Evolutionary conservation across 1,140 invertebrate species (phyloP).

Genomic region (Drosophila arawakana): DNA sequence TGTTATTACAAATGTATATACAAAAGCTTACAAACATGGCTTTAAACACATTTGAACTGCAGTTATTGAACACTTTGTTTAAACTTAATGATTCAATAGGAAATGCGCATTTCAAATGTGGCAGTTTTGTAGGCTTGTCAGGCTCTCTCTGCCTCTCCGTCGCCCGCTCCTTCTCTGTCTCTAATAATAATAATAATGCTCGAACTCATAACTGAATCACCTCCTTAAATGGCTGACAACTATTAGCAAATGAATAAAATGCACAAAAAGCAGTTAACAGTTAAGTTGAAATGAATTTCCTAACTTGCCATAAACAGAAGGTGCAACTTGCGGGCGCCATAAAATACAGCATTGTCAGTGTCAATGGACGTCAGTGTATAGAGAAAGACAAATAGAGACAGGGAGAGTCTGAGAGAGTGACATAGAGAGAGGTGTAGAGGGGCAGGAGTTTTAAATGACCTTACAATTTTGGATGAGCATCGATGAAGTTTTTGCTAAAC

Average conservation of each 20-base stretch:
- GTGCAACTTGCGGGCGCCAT: constrained; percentile 30
- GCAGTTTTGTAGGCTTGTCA: constrained; percentile 54
- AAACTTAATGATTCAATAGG: constrained; percentile 14
- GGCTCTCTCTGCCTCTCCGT: background rate
- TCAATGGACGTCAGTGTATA: constrained; percentile 35
- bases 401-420: background rate
- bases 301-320: constrained; percentile 36
- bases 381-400: background rate
- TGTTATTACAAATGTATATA: background rate
- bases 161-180: too few species aligned
- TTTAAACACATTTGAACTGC: background rate
- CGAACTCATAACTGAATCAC: constrained; percentile 33
- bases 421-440: background rate
- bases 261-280: constrained; percentile 33
- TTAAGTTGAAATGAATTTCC: constrained; percentile 42
- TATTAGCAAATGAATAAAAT: constrained; percentile 40
- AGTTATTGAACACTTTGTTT: constrained; percentile 1
- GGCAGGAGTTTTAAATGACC: constrained; percentile 17
- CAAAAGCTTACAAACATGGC: background rate
- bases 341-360: constrained; percentile 25
- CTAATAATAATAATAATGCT: constrained; percentile 31
- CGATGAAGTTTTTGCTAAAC: constrained; percentile 13
- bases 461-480: constrained; percentile 33
- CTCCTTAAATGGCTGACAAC: constrained; percentile 40
- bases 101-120: constrained; percentile 37